A percentile compares a stretch with the other conserved stretches of the same genome.
Conservation (phyloP, 2,888 invertebrate genomes). For the Strigamia maritima region DNA sequence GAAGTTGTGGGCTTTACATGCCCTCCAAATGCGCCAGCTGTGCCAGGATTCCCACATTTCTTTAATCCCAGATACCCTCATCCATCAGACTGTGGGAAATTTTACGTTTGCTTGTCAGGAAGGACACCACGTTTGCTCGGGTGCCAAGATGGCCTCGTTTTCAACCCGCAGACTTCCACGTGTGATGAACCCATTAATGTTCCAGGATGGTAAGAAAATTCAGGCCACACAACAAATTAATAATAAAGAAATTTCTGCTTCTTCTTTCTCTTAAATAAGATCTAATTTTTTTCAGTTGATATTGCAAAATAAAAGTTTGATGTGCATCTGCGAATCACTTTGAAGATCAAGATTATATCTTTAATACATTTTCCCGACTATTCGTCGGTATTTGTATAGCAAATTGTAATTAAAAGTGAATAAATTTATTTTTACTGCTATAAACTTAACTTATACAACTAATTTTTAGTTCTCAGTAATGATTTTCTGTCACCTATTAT, state of each 20-base stretch:
- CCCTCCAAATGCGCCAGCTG: not conserved
- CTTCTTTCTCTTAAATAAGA: not conserved
- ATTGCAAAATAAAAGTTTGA: not conserved
- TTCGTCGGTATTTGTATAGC: not conserved
- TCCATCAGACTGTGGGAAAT: constrained; percentile 41
- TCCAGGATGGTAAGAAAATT: constrained; percentile 48
- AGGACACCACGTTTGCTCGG: constrained; percentile 44
- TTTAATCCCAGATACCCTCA: constrained; percentile 41
- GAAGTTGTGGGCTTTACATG: constrained; percentile 39
- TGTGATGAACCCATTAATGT: constrained; percentile 51
- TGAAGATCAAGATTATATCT: not conserved
- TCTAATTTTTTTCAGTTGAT: not conserved
- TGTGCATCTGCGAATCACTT: too few species aligned
- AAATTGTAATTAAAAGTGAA: not conserved
- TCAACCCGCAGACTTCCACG: constrained; percentile 47
- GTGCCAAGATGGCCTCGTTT: constrained; percentile 49
- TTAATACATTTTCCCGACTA: not conserved
- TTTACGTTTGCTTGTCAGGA: constrained; percentile 42
- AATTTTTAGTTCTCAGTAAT: not conserved
- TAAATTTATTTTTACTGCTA: not conserved
- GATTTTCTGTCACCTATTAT: not conserved
- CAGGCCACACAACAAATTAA: not conserved
- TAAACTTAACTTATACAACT: too few species aligned
- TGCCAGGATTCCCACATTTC: constrained; percentile 31
- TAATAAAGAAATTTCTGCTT: not conserved